Percentiles rank a stretch among this genome's conserved stretches.
Evolutionary conservation across 2,888 invertebrate genomes (phyloP).

Genomic region (Coronaproctus castanopsis): DNA sequence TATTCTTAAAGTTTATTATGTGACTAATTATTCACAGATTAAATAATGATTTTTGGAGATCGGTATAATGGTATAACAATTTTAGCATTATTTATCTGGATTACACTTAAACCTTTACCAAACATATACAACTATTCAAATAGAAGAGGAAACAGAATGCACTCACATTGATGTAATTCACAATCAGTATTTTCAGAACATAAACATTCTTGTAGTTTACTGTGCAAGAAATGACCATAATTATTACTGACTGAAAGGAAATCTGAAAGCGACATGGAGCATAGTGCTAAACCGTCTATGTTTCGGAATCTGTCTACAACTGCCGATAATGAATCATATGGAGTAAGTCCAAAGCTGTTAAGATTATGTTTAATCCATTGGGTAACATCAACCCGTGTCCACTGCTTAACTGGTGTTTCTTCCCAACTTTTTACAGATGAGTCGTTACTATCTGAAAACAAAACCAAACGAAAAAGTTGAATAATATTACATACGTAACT

Average conservation of each 20-base stretch:
- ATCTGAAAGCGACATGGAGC: slow-evolving; percentile 12
- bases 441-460: slow-evolving; percentile 3
- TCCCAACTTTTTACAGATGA: slow-evolving; percentile 10
- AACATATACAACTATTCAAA: too few species aligned
- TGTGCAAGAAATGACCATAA: slow-evolving; percentile 9
- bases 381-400: slow-evolving; percentile 9
- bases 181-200: slow-evolving; percentile 8
- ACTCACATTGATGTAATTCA: slow-evolving; percentile 13
- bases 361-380: slow-evolving; percentile 10
- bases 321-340: slow-evolving; percentile 1
- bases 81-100: too few species aligned
- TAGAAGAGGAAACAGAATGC: too few species aligned
- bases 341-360: slow-evolving; percentile 9
- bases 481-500: too few species aligned
- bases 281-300: slow-evolving; percentile 11
- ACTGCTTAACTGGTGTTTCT: slow-evolving; percentile 11
- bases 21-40: too few species aligned
- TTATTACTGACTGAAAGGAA: slow-evolving; percentile 10
- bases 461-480: background rate
- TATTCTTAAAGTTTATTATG: too few species aligned
- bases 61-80: too few species aligned
- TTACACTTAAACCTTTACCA: too few species aligned
- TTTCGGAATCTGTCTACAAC: slow-evolving; percentile 5
- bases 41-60: too few species aligned
- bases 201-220: slow-evolving; percentile 9